A percentile compares a stretch with the other conserved stretches of the same genome.
phyloP scores from a whole-genome alignment of 1,140 invertebrate genomes.

The Cyclargus thomasi region DNA sequence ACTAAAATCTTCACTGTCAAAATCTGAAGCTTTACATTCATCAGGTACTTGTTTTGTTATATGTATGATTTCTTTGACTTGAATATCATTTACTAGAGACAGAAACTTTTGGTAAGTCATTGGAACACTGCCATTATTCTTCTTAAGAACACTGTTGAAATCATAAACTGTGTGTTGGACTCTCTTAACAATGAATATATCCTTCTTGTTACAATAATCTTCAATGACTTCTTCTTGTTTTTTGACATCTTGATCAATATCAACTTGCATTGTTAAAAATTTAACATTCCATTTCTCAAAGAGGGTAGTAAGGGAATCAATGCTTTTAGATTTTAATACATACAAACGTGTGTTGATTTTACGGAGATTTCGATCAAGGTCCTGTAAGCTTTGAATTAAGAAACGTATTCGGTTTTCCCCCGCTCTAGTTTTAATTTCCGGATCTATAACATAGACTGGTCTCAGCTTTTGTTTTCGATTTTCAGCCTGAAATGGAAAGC shows the following conservation, averaged over 20 bases:
- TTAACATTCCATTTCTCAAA: constrained; percentile 83
- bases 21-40: constrained; percentile 62
- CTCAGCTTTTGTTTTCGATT: constrained; percentile 72
- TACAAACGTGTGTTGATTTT: constrained; percentile 77
- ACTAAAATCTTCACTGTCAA: constrained; percentile 76
- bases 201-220: constrained; percentile 75
- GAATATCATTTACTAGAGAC: constrained; percentile 76
- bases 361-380: constrained; percentile 79
- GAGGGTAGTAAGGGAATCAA: constrained; percentile 78
- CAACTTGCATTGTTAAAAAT: constrained; percentile 80
- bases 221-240: constrained; percentile 79
- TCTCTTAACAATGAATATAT: constrained; percentile 77
- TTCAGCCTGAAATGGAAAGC: constrained; percentile 47
- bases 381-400: constrained; percentile 80
- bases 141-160: constrained; percentile 77
- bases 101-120: constrained; percentile 84
- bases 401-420: constrained; percentile 83
- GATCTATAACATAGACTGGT: constrained; percentile 83
- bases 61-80: constrained; percentile 74
- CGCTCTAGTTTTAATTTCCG: constrained; percentile 79
- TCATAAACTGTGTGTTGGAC: constrained; percentile 85
- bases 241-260: constrained; percentile 82
- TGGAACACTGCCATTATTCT: constrained; percentile 80
- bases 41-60: constrained; percentile 63
- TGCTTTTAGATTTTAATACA: constrained; percentile 80